These are phyloP conservation scores for Orussus abietinus DNA, from an alignment of 1,140 invertebrate species.

Conservation along the genomic window DNA sequence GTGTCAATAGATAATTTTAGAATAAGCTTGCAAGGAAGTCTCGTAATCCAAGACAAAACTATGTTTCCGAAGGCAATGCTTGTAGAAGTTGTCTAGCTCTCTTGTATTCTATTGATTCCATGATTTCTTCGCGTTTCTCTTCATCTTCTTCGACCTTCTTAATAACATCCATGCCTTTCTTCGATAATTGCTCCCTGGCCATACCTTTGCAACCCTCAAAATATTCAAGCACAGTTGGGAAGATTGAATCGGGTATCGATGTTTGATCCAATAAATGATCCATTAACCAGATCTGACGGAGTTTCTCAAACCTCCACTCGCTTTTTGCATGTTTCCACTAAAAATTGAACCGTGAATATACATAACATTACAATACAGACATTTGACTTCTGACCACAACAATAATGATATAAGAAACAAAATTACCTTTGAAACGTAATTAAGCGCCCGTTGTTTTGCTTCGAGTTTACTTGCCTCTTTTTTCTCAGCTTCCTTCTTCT, in stretches of 20 bases:
- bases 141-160: constrained; percentile 59
- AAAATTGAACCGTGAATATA: constrained; percentile 12
- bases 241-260: constrained; percentile 58
- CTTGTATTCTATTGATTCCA: constrained; percentile 49
- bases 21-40: too few relatives aligned
- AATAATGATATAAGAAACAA: not conserved
- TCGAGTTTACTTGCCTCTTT: constrained; percentile 23
- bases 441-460: constrained; percentile 32
- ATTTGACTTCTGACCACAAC: constrained; percentile 1
- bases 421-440: constrained; percentile 41
- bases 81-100: constrained; percentile 56
- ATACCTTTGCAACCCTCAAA: constrained; percentile 64
- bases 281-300: constrained; percentile 69
- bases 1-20: too few relatives aligned
- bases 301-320: constrained; percentile 76
- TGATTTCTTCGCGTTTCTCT: constrained; percentile 36
- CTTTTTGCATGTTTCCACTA: constrained; percentile 65
- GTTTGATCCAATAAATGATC: constrained; percentile 62
- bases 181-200: constrained; percentile 57
- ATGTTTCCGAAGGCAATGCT: constrained; percentile 38
- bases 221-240: constrained; percentile 66
- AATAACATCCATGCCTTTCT: constrained; percentile 63
- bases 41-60: too few relatives aligned
- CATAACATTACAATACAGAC: constrained; percentile 7
- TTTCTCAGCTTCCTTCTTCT: constrained; percentile 19